These are phyloP conservation scores for Andricus curvator DNA, from an alignment of 2,888 invertebrate genomes.

Conservation along the genomic window DNA sequence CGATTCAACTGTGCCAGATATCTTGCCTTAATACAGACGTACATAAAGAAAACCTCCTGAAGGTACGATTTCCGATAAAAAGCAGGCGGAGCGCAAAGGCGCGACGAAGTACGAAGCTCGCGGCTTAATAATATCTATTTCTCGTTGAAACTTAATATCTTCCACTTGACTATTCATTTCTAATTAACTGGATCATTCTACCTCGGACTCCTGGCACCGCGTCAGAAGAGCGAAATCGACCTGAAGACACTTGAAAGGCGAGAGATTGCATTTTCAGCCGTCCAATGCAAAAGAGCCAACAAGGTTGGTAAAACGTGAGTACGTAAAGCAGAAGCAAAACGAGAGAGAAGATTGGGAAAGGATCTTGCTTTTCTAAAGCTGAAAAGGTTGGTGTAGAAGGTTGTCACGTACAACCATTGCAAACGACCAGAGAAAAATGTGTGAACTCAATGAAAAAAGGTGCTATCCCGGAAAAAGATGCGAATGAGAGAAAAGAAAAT, in stretches of 20 bases:
- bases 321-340: conserved; percentile 38
- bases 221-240: conserved; percentile 48
- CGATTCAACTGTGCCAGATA: not conserved
- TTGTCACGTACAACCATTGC: conserved; percentile 30
- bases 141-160: conserved; percentile 47
- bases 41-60: not conserved
- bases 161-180: conserved; percentile 55
- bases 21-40: not conserved
- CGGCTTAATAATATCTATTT: conserved; percentile 48
- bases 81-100: conserved; percentile 45
- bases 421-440: conserved; percentile 12
- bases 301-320: conserved; percentile 47
- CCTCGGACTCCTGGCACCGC: conserved; percentile 39
- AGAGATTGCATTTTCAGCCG: conserved; percentile 49
- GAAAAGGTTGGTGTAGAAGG: conserved; percentile 19
- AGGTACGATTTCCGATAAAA: conserved; percentile 26
- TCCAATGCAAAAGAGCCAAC: conserved; percentile 52
- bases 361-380: not conserved
- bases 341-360: not conserved
- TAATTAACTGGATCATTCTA: conserved; percentile 55
- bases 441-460: conserved; percentile 22
- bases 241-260: conserved; percentile 40
- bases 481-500: not conserved
- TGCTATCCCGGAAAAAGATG: not conserved
- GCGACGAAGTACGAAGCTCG: conserved; percentile 45